Percentiles rank a stretch among this genome's conserved stretches.
These are phyloP conservation scores for Synergus laeviventris DNA, from an alignment of 2,888 invertebrate genomes.

Conservation along the genomic window DNA sequence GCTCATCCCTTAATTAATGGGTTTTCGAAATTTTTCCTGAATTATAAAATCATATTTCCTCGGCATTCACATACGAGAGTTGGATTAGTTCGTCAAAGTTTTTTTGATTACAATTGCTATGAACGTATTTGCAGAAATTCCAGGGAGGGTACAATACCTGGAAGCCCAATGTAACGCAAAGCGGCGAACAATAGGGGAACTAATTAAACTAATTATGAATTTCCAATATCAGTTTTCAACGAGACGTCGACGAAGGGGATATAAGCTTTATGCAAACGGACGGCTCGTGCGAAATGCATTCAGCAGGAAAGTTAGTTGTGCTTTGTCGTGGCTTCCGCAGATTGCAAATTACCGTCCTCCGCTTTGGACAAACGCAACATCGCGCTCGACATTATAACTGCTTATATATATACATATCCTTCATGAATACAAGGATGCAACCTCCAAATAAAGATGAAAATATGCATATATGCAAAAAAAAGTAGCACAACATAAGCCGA, in stretches of 20 bases:
- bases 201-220: constrained; percentile 67
- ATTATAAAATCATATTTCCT: not conserved
- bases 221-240: constrained; percentile 62
- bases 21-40: not conserved
- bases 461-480: constrained; percentile 11
- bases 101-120: not conserved
- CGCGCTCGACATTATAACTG: constrained; percentile 47
- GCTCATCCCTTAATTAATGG: not conserved
- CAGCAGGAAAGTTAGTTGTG: constrained; percentile 59
- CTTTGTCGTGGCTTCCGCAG: constrained; percentile 59
- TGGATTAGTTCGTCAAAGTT: not conserved
- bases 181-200: constrained; percentile 53
- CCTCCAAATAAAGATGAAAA: not conserved
- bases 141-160: constrained; percentile 2
- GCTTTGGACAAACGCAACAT: constrained; percentile 51
- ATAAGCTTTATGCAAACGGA: constrained; percentile 57
- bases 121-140: constrained; percentile 37
- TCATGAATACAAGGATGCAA: too few species aligned
- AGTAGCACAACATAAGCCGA: not conserved
- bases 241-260: constrained; percentile 44
- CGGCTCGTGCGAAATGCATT: constrained; percentile 58
- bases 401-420: constrained; percentile 43
- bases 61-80: not conserved
- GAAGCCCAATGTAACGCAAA: constrained; percentile 46
- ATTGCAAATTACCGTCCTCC: constrained; percentile 62